Evolutionary conservation across 1,140 invertebrate genomes (phyloP).

Genomic region (Zaprionus camerounensis): DNA sequence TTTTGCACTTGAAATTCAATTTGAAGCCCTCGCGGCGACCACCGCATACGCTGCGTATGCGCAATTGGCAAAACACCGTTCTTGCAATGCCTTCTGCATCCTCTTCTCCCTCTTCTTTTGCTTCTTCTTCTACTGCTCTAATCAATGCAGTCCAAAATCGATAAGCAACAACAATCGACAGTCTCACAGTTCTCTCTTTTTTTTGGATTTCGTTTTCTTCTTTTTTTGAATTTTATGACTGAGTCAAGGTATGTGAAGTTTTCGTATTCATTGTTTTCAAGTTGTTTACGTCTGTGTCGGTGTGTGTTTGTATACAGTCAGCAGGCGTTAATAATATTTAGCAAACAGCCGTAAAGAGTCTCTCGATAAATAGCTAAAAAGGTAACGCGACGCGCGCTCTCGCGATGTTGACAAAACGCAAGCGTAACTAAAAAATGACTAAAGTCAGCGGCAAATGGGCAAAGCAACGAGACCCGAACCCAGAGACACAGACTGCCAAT

Average conservation of each 20-base stretch:
- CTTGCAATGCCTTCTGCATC: too few species aligned
- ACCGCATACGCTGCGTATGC: constrained; percentile 62
- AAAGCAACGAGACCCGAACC: constrained; percentile 55
- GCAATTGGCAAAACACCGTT: constrained; percentile 56
- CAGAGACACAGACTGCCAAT: constrained; percentile 48
- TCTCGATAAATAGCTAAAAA: background rate
- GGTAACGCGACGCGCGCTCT: constrained; percentile 51
- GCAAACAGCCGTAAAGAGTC: constrained; percentile 43
- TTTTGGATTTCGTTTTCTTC: constrained; percentile 19
- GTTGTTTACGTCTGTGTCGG: constrained; percentile 16
- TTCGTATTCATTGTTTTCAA: constrained; percentile 32
- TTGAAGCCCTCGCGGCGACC: constrained; percentile 21
- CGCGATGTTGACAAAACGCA: constrained; percentile 79
- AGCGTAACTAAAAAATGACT: constrained; percentile 82
- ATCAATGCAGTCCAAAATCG: constrained; percentile 20
- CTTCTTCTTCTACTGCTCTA: background rate
- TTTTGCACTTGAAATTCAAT: constrained; percentile 64
- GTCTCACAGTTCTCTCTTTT: background rate
- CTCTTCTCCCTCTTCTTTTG: background rate
- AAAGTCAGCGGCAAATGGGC: constrained; percentile 72
- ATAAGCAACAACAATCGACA: constrained; percentile 30
- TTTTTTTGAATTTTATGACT: constrained; percentile 36
- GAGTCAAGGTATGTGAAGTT: constrained; percentile 60
- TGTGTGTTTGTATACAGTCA: constrained; percentile 22
- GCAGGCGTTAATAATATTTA: constrained; percentile 46